These are phyloP conservation scores for Danio aesculapii DNA, from an alignment of 2,797 vertebrate species.

Conservation along the genomic window DNA sequence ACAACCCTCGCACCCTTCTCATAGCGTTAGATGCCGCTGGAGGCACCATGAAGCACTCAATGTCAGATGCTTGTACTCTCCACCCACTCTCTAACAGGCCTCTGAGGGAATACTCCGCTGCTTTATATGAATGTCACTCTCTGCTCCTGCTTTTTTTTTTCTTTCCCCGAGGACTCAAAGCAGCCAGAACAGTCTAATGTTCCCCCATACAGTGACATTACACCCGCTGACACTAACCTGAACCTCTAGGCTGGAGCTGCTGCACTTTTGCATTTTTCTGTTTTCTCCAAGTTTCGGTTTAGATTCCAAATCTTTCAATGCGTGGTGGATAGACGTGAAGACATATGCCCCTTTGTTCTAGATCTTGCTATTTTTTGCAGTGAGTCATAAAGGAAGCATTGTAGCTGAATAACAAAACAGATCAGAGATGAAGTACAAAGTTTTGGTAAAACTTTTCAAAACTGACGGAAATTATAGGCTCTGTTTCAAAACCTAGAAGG, in stretches of 20 bases:
- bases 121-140: constrained; percentile 49
- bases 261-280: constrained; percentile 5
- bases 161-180: constrained; percentile 28
- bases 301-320: neutral
- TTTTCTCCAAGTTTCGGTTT: neutral
- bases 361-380: neutral
- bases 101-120: constrained; percentile 16
- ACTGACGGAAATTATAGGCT: neutral
- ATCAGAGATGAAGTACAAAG: constrained; percentile 26
- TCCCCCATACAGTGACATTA: constrained; percentile 31
- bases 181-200: constrained; percentile 32
- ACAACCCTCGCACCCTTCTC: constrained; percentile 17
- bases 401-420: neutral
- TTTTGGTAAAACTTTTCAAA: constrained; percentile 17
- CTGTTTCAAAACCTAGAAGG: neutral
- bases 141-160: neutral
- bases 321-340: neutral
- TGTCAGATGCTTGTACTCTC: constrained; percentile 11
- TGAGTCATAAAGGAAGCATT: constrained; percentile 16
- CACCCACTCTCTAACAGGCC: constrained; percentile 14
- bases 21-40: neutral
- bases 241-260: constrained; percentile 33
- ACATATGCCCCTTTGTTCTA: constrained; percentile 13
- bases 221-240: constrained; percentile 37
- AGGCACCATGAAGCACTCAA: neutral